Base-by-base conservation (phyloP, 1,140 invertebrate species). In the Cepaea nemoralis region DNA sequence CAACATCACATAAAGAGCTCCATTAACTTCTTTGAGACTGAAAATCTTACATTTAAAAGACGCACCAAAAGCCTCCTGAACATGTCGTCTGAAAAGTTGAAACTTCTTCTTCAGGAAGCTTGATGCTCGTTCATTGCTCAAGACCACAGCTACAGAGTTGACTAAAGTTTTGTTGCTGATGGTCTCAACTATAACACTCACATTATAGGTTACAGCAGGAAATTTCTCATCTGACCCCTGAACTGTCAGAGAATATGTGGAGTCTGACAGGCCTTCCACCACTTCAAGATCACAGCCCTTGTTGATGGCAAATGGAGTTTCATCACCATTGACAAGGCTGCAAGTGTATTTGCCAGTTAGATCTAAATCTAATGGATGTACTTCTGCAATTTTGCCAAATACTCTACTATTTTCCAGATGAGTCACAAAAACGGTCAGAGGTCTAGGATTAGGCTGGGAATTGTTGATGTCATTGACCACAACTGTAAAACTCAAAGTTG, bases 291-390 rank as follows among this genome's bases (percentile, higher is more conserved):
- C 94, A 90, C 97, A 98, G 37, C 93, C 94, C 67, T 92, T 92
- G 31, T 94, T 94, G 70, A 98, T 96, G 77, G 89, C 93, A 67
- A 97, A 94, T 48, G 95, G 91, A 27, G 87, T 85, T 35, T 90
- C 89, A 37, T 89, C 89, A 0, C 82, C 86, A 73, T 75, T 45
- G 2, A 80, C 33, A 42, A 88, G 84, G 22, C 94, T 94, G 90
- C 97, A 99, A 83, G 93, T 94, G 90, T 98, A 98, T 83, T 96
- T 94, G 0, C 97, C 97, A 63, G 94, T 94, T 22, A 94, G 94
- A 90, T 99, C 97, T 6, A 94, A 93, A 92, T 99, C 97, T 87
- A 97, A 95, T 6, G 97, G 97, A 91, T 95, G 95, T 0, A 98
- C 95, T 91, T 97, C 94, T 27, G 96, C 97, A 82, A 99, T 95